Conservation (phyloP, 2,888 invertebrate species). For the Lasius fuliginosus region DNA sequence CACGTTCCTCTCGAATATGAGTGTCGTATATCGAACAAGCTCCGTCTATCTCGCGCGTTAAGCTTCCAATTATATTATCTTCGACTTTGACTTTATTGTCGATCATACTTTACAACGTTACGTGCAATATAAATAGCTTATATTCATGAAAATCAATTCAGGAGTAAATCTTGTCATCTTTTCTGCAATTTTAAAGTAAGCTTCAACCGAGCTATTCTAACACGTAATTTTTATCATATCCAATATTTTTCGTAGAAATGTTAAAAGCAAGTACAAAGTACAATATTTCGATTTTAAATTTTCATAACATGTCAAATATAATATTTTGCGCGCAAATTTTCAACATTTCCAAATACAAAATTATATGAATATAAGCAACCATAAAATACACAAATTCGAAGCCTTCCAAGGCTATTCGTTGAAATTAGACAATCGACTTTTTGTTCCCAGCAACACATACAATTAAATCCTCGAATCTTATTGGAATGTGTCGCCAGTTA, state of each 20-base stretch:
- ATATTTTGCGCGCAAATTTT: neutral
- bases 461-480: slow-evolving; percentile 30
- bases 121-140: neutral
- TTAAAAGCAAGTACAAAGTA: neutral
- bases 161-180: neutral
- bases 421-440: slow-evolving; percentile 28
- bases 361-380: neutral
- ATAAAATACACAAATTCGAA: neutral
- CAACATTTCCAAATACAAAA: neutral
- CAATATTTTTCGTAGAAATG: slow-evolving; percentile 14
- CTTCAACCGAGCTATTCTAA: neutral
- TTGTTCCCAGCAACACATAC: slow-evolving; percentile 6
- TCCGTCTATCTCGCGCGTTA: slow-evolving; percentile 17
- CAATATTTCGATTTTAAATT: neutral
- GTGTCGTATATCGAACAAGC: slow-evolving; percentile 36
- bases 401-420: neutral
- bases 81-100: slow-evolving; percentile 16
- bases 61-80: slow-evolving; percentile 45
- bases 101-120: slow-evolving; percentile 21
- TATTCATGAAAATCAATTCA: neutral
- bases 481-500: slow-evolving; percentile 72
- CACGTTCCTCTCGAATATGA: slow-evolving; percentile 42
- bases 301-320: neutral
- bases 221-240: neutral
- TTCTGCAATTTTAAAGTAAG: neutral